phyloP scores from a whole-genome alignment of 2,888 invertebrate species.

The Harmothoe impar region DNA sequence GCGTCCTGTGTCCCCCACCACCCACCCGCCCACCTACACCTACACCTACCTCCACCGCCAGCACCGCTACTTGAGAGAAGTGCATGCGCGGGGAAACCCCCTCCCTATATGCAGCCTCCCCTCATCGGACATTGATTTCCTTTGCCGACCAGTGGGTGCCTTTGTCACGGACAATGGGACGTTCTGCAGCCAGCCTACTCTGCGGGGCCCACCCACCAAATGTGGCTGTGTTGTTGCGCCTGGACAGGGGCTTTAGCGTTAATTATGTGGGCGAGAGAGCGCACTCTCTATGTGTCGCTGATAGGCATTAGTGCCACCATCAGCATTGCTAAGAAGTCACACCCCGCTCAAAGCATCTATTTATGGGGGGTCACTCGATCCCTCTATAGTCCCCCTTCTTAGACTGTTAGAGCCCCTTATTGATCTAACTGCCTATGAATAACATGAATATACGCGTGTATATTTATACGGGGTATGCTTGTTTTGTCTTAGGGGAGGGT shows the following conservation, averaged over 20 bases:
- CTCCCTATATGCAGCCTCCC: neutral
- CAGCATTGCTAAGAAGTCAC: neutral
- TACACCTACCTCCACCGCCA: neutral
- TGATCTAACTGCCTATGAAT: slow-evolving; percentile 8
- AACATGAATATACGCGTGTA: neutral
- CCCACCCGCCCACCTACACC: neutral
- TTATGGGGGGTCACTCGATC: neutral
- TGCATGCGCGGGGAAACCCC: neutral
- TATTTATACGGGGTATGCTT: neutral
- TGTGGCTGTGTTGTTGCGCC: neutral
- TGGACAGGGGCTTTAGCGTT: slow-evolving; percentile 18
- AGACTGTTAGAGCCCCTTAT: neutral
- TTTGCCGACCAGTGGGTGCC: neutral
- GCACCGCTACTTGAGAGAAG: neutral
- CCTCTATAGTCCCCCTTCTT: neutral
- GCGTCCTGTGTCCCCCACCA: neutral
- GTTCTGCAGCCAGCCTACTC: neutral
- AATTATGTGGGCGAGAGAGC: neutral
- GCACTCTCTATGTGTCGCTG: neutral
- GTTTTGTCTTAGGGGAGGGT: neutral
- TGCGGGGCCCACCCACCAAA: neutral
- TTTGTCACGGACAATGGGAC: slow-evolving; percentile 34
- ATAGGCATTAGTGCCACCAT: neutral
- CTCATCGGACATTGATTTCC: slow-evolving; percentile 53
- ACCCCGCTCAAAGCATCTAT: slow-evolving; percentile 25